Evolutionary conservation across 2,113 vertebrate genomes (phyloP), one percentile per base, ranked within the genome.

Genomic region (Anoplopoma fimbria): DNA sequence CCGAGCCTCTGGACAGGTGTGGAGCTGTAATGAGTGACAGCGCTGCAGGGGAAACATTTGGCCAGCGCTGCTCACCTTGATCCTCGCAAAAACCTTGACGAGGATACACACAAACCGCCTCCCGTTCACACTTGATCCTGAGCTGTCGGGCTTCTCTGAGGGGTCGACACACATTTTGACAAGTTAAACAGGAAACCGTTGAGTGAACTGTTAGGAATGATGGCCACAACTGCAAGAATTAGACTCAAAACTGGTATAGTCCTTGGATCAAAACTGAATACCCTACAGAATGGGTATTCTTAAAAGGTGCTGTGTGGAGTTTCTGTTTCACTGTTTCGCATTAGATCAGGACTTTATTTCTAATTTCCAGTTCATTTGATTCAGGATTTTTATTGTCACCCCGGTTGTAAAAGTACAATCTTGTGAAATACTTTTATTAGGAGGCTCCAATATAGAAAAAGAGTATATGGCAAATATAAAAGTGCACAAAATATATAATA

Each of bases 21-120:
- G 73, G 68, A 47, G 58, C 81, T 53, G 75, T 83, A 86, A 88
- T 79, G 82, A 86, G 73, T 40, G 70, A 70, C 75, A 72, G 40
- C 3, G 31, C 53, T 81, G 45, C 61, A 38, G 53, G n/a, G 73
- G 79, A 75, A 82, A 71, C 72, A 72, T 84, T 82, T 74, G 57
- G 71, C 69, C 49, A 23, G 51, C 55, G 4, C 31, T 9, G 55
- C 49, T 61, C 51, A 10, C 47, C 69, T 70, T 67, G 23, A 38
- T 72, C 49, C 38, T 47, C 58, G 36, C 40, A 62, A 9, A 62
- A 9, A 13, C 55, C 34, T 15, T 36, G 65, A 71, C 10, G n/a
- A 71, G 2, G 36, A n/a, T 13, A 58, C 17, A n/a, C 49, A 49
- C 12, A n/a, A n/a, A 27, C 29, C 0, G 0, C 9, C 21, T 49